Evolutionary conservation across 2,797 vertebrate genomes (phyloP).

Genomic region (Nannoperca australis): DNA sequence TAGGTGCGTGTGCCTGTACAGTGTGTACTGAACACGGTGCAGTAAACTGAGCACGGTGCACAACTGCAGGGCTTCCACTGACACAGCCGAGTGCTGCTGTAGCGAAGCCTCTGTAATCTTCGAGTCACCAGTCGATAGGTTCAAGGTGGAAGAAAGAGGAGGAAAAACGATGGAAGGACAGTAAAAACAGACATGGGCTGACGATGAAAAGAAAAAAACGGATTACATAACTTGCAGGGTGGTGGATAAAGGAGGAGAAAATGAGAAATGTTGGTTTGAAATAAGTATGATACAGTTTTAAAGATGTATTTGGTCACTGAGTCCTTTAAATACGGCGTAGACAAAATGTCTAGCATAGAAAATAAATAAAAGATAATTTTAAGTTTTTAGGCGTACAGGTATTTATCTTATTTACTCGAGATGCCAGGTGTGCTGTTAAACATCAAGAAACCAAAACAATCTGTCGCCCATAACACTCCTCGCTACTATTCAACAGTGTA

Average conservation of each 20-base stretch:
- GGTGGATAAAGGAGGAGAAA: not conserved
- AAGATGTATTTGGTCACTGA: not conserved
- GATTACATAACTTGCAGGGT: not conserved
- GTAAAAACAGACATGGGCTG: not conserved
- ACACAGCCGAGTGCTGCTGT: constrained; percentile 34
- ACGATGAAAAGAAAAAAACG: not conserved
- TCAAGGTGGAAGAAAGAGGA: constrained; percentile 3
- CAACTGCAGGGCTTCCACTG: constrained; percentile 45
- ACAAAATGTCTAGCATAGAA: not conserved
- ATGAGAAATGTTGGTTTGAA: not conserved
- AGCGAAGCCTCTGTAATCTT: constrained; percentile 58
- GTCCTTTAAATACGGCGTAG: not conserved
- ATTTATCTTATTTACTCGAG: not conserved
- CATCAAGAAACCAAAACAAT: not conserved
- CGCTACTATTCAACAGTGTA: not conserved
- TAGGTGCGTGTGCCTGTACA: constrained; percentile 29
- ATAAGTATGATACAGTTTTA: not conserved
- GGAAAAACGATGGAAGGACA: not conserved
- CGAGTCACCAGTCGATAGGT: constrained; percentile 23
- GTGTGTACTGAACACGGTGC: constrained; percentile 27
- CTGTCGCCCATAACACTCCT: not conserved
- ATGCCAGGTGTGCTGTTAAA: not conserved
- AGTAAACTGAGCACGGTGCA: constrained; percentile 30
- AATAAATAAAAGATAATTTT: not conserved
- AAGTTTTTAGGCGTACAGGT: not conserved